Percentiles rank a stretch among this genome's conserved stretches.
phyloP scores from a whole-genome alignment of 2,888 invertebrate species.

The Callimorpha dominula region DNA sequence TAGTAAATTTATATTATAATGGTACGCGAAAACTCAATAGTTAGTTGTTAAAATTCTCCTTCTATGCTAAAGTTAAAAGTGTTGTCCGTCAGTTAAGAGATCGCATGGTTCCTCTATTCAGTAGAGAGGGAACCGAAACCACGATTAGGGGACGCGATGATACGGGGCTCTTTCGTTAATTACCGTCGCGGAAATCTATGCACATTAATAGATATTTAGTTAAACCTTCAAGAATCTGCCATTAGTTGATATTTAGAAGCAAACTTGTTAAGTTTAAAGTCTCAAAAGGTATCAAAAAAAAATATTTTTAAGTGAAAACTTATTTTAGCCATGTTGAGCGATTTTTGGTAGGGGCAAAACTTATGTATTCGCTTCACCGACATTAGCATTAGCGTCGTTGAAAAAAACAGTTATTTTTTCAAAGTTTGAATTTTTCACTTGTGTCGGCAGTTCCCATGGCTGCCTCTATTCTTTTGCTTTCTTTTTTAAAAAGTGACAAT shows the following conservation, averaged over 20 bases:
- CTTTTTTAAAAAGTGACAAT: background rate
- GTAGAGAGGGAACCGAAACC: constrained; percentile 51
- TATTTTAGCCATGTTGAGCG: too few species aligned
- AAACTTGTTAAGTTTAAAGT: background rate
- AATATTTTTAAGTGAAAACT: too few species aligned
- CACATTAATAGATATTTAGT: constrained; percentile 44
- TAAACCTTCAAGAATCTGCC: constrained; percentile 14
- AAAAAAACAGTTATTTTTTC: too few species aligned
- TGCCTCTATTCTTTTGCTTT: background rate
- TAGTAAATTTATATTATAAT: too few species aligned
- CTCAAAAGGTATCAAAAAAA: too few species aligned
- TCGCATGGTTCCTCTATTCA: constrained; percentile 24
- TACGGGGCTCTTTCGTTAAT: constrained; percentile 56
- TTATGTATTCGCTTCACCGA: too few species aligned
- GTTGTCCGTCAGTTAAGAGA: background rate
- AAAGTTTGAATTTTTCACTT: too few species aligned
- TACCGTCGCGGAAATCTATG: constrained; percentile 44
- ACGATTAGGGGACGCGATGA: constrained; percentile 58
- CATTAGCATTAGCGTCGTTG: too few species aligned
- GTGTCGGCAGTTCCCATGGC: too few species aligned
- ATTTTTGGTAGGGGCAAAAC: too few species aligned
- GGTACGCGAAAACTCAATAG: too few species aligned
- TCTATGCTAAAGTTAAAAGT: background rate
- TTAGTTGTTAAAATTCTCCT: background rate
- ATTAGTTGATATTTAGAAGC: background rate